Evolutionary conservation across 2,113 vertebrate genomes (phyloP).

Genomic region (Chlamydotis undulata): DNA sequence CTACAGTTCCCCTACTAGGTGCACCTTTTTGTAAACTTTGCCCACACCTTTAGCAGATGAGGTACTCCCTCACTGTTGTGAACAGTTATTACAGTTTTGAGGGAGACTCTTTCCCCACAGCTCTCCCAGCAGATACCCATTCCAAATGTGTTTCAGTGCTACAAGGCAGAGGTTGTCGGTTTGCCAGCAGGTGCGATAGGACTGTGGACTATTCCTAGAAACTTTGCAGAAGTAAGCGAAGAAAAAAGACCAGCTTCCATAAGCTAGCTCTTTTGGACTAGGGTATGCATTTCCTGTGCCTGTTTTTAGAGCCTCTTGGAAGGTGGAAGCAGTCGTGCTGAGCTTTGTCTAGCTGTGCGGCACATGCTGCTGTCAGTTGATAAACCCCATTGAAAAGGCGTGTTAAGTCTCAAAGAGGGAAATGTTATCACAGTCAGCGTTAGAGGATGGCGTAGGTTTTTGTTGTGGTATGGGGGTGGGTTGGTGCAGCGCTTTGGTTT

Average conservation of each 20-base stretch:
- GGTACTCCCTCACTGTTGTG: not conserved
- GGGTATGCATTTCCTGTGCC: not conserved
- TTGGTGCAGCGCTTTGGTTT: not conserved
- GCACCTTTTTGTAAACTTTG: not conserved
- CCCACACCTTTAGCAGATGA: not conserved
- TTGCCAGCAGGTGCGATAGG: not conserved
- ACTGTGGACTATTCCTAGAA: not conserved
- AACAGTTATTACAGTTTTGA: not conserved
- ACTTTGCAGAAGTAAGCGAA: not conserved
- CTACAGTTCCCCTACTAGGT: not conserved
- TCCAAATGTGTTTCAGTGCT: not conserved
- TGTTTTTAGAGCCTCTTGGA: not conserved
- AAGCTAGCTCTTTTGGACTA: not conserved
- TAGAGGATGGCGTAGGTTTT: not conserved
- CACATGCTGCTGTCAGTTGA: not conserved
- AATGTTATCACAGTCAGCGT: accelerated
- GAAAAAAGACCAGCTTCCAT: not conserved
- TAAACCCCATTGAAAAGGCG: not conserved
- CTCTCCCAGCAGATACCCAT: not conserved
- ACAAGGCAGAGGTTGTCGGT: accelerated
- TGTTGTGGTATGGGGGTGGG: accelerated
- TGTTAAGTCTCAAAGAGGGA: not conserved
- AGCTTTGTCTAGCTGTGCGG: not conserved
- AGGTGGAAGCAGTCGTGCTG: not conserved
- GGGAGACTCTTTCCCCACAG: not conserved